phyloP scores from a whole-genome alignment of 2,888 invertebrate species.

The Apomyelois bistriatella region DNA sequence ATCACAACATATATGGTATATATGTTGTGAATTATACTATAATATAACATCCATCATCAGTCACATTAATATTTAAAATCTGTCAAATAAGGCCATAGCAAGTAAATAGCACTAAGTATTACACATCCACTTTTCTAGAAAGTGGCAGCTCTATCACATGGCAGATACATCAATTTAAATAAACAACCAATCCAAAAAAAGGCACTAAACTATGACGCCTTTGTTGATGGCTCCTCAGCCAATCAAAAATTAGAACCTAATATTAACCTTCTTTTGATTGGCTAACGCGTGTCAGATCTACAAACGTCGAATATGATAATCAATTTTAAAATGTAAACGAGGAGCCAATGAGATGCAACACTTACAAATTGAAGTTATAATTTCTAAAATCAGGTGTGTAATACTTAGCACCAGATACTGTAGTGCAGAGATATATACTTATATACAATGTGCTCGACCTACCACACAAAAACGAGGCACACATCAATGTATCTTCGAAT shows the following conservation, averaged over 20 bases:
- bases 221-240: not conserved
- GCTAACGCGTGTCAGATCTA: too few relatives aligned
- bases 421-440: conserved; percentile 38
- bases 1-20: conserved; percentile 62
- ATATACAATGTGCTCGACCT: conserved; percentile 41
- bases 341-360: too few relatives aligned
- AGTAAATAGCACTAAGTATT: conserved; percentile 18
- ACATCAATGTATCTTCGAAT: conserved; percentile 38
- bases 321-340: too few relatives aligned
- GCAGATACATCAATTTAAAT: not conserved
- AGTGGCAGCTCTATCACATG: not conserved
- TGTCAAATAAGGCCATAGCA: conserved; percentile 69
- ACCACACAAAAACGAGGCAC: conserved; percentile 50
- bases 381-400: not conserved
- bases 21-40: conserved; percentile 51
- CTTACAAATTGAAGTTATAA: too few relatives aligned
- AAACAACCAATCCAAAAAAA: not conserved
- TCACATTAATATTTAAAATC: conserved; percentile 48
- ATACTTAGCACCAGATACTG: not conserved
- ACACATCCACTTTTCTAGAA: too few relatives aligned
- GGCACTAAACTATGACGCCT: not conserved
- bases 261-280: too few relatives aligned
- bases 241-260: too few relatives aligned
- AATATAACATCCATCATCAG: conserved; percentile 66
- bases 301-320: too few relatives aligned